These are phyloP conservation scores for Eulimnadia texana DNA, from an alignment of 1,140 invertebrate species.

Conservation along the genomic window DNA sequence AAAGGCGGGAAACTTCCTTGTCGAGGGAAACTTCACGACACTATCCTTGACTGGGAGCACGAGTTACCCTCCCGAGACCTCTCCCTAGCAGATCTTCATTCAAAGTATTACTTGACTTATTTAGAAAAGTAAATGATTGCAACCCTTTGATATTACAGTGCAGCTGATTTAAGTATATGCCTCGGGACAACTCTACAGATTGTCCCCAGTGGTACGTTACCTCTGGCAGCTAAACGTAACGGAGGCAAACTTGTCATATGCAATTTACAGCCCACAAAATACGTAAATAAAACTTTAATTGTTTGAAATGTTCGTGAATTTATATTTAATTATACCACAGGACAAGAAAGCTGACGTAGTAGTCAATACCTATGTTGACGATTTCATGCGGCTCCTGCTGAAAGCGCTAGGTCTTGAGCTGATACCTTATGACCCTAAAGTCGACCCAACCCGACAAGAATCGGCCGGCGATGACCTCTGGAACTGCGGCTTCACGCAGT, in stretches of 20 bases:
- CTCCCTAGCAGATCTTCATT: conserved; percentile 68
- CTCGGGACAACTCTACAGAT: conserved; percentile 95
- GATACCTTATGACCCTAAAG: conserved; percentile 44
- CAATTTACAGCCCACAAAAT: conserved; percentile 93
- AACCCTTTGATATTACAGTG: conserved; percentile 36
- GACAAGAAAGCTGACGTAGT: conserved; percentile 82
- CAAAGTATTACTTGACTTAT: conserved; percentile 42
- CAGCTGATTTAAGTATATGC: conserved; percentile 82
- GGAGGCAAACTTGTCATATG: conserved; percentile 82
- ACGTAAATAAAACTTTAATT: conserved; percentile 42
- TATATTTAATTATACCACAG: conserved; percentile 31
- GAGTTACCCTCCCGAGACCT: conserved; percentile 82
- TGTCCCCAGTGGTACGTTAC: conserved; percentile 87
- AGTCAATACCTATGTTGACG: conserved; percentile 80
- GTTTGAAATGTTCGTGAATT: conserved; percentile 12
- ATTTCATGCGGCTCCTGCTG: conserved; percentile 60
- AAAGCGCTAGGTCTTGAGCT: conserved; percentile 53
- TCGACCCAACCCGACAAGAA: conserved; percentile 42
- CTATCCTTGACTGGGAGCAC: conserved; percentile 96
- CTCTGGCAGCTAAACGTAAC: conserved; percentile 72
- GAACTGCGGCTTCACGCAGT: neutral
- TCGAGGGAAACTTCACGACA: conserved; percentile 75
- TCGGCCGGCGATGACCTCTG: neutral
- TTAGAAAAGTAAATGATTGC: neutral
- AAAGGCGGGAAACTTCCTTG: conserved; percentile 49